Base-by-base conservation (phyloP, 1,140 invertebrate genomes). In the Protaetia brevitarsis region DNA sequence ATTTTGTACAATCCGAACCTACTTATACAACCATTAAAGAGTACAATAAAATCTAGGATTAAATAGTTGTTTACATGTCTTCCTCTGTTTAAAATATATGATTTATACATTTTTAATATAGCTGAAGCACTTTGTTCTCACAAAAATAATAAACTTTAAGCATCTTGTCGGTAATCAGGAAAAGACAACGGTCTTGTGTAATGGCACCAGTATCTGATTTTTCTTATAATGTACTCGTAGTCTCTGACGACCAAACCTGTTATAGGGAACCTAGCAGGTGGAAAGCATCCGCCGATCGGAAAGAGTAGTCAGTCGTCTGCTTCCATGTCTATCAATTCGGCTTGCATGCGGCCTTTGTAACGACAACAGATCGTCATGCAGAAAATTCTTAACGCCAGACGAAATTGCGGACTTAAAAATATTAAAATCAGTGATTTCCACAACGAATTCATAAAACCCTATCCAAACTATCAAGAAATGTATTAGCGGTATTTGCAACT, bases 381-480 rank as follows among this genome's bases (percentile, higher is more conserved):
- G 72, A 97, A 87, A 70, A 94, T 88, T 69, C 91, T 84, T 63
- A 95, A 84, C 23, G 93, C 92, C 56, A 93, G 83, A 60, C 95
- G 86, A 81, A 97, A 98, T 77, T 95, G 91, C 13, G 91, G 92
- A 80, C 94, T 96, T 77, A 96, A 83, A 30, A 88, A 85, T 63
- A 94, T 83, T 73, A 97, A 89, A 68, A 97, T 91, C 51, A 97
- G 79, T 62, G 94, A 90, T 81, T 97, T 98, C 91, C 93, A 96
- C 75, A 95, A 94, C 51, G 93, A 95, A 82, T 96, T 96, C 64
- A 94, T 83, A 69, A 98, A 88, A 6, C 3, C 94, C 96, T 66
- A 97, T 81, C 96, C 96, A 98, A 36, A 97, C 90, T 62, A 96
- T 88, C 34, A 88, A 88, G 77, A 98, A 98, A 78, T 96, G 92